A percentile compares a stretch with the other conserved stretches of the same genome.
Conservation (phyloP, 2,113 vertebrate species). For the Tichodroma muraria region DNA sequence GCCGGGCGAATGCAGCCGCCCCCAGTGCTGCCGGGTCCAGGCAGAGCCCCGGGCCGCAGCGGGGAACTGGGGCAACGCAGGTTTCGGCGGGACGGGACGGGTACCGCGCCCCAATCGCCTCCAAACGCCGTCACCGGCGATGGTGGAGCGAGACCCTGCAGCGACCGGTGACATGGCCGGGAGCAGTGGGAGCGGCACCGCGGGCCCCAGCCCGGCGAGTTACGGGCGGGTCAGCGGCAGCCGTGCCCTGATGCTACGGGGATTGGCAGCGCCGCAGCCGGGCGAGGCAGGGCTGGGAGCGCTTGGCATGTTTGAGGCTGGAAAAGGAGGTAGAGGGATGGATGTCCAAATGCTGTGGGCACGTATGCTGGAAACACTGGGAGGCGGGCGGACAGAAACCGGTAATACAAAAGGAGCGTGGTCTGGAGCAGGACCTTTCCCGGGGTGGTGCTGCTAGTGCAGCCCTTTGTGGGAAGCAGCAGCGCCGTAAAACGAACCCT, state of each 20-base stretch:
- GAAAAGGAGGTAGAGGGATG: neutral
- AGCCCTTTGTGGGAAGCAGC: neutral
- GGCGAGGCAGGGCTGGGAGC: neutral
- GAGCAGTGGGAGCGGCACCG: neutral
- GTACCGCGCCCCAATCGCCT: too few species aligned
- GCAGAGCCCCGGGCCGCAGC: neutral
- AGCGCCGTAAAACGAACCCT: neutral
- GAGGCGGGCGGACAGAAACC: too few species aligned
- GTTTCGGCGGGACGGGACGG: neutral
- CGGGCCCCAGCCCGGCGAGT: neutral
- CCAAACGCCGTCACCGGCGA: neutral
- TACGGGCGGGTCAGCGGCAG: neutral
- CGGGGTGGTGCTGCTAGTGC: neutral
- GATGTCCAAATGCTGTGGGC: neutral
- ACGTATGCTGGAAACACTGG: neutral
- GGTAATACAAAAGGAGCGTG: too few species aligned
- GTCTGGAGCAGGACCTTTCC: neutral
- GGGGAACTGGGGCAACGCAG: neutral
- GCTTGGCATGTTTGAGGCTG: neutral
- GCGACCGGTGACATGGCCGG: neutral
- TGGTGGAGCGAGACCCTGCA: neutral
- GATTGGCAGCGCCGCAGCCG: neutral
- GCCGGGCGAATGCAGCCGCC: neutral
- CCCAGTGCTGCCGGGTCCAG: neutral
- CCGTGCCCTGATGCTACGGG: neutral